These are phyloP conservation scores for Scophthalmus maximus DNA, from an alignment of 2,113 vertebrate genomes.

Conservation along the genomic window DNA sequence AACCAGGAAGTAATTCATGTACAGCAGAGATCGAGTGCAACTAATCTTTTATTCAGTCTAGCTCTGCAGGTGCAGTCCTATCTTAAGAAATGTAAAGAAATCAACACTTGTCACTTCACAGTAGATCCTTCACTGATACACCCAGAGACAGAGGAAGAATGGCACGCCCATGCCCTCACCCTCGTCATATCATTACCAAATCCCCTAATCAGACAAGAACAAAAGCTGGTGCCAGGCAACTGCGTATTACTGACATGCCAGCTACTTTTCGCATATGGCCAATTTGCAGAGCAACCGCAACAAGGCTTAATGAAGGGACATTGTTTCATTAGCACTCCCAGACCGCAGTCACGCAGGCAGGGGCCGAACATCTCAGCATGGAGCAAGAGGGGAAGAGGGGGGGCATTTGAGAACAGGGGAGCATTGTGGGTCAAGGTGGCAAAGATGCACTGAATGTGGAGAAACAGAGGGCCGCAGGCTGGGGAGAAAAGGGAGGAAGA, in stretches of 20 bases:
- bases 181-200: constrained; percentile 69
- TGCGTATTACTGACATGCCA: constrained; percentile 63
- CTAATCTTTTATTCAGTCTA: constrained; percentile 12
- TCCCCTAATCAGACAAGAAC: constrained; percentile 59
- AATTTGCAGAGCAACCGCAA: constrained; percentile 62
- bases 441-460: background rate
- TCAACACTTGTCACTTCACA: constrained; percentile 12
- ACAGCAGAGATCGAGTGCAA: background rate
- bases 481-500: background rate
- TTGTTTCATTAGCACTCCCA: constrained; percentile 47
- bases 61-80: background rate
- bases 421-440: no score
- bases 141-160: constrained; percentile 48
- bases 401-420: no score
- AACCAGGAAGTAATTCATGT: background rate
- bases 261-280: constrained; percentile 57
- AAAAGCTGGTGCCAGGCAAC: constrained; percentile 64
- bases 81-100: constrained; percentile 22
- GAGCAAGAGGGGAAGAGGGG: background rate
- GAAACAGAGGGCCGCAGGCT: background rate
- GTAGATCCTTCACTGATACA: constrained; percentile 27
- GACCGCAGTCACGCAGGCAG: constrained; percentile 25
- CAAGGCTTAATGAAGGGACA: constrained; percentile 68
- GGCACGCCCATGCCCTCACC: constrained; percentile 47
- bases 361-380: constrained; percentile 31